These are phyloP conservation scores for Aleiodes leptofemur DNA, from an alignment of 2,888 invertebrate species.

Conservation along the genomic window DNA sequence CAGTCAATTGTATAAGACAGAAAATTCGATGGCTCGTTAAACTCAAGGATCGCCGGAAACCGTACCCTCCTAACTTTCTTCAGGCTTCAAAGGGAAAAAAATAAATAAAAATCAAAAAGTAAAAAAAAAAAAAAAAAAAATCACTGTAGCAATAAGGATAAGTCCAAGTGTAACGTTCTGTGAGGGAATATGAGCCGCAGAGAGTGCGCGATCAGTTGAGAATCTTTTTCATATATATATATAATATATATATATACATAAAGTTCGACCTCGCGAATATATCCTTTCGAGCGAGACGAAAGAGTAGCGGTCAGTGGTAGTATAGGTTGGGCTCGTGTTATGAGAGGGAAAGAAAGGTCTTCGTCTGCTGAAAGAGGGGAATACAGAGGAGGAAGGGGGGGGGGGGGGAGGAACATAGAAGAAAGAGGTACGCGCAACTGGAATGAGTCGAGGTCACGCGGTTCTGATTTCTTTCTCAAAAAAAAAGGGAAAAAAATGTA, in stretches of 20 bases:
- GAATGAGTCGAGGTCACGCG: slow-evolving; percentile 35
- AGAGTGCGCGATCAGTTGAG: not conserved
- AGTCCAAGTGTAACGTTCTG: slow-evolving; percentile 8
- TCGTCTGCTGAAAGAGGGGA: slow-evolving; percentile 6
- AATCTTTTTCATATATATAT: slow-evolving; percentile 2
- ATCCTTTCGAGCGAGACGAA: slow-evolving; percentile 34
- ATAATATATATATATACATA: slow-evolving; percentile 8
- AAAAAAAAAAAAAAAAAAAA: not conserved
- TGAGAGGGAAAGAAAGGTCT: not conserved
- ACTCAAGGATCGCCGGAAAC: slow-evolving; percentile 49
- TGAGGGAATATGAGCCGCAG: slow-evolving; percentile 14
- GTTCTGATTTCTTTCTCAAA: not conserved
- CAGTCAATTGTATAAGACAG: slow-evolving; percentile 33
- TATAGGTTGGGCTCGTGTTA: not conserved
- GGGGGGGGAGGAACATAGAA: not conserved
- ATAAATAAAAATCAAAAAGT: too few species aligned
- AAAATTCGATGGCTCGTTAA: slow-evolving; percentile 47
- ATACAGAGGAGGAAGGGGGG: not conserved
- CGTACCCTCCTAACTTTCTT: slow-evolving; percentile 41
- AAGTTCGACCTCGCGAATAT: slow-evolving; percentile 32
- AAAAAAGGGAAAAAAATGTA: not conserved
- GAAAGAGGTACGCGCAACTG: slow-evolving; percentile 27
- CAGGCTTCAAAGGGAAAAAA: slow-evolving; percentile 10
- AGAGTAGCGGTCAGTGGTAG: not conserved
- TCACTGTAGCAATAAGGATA: slow-evolving; percentile 3